Evolutionary conservation across 2,888 invertebrate genomes (phyloP), one percentile per base, ranked within the genome.

Genomic region (Monoplex corrugatus): DNA sequence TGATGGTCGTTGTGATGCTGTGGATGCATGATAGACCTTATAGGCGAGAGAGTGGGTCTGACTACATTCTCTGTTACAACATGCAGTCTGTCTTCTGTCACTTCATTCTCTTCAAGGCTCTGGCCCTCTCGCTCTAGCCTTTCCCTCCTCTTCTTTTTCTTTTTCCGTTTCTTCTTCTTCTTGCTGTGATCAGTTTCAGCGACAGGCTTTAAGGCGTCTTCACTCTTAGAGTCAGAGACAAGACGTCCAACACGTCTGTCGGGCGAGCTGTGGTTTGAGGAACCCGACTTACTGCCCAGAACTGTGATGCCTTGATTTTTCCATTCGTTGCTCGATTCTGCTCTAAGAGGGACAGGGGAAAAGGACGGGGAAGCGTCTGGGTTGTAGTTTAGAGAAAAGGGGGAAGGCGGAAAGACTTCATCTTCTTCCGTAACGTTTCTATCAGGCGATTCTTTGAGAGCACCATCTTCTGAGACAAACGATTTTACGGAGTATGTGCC

Each of bases 1-100:
- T 87, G 80, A 80, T 80, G 75, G 10, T 80, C 78, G 23, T 43
- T 35, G 38, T 87, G 87, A 45, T 87, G 87, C 43, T 80, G 87
- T 45, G n/a, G 87, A 80, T 80, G 57, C 45, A 40, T 75, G 87
- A 40, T 8, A 40, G 28, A 43, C 78, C 78, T 80, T 28, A 43
- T 28, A 28, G 32, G 43, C 23, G 78, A 40, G 40, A 1, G 40
- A 38, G 32, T 40, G n/a, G 68, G 57, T 84, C 32, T 28, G 13
- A 72, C 28, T 6, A 16, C 57, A 19, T 72, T 13, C 6, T n/a
- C 72, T 19, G 10, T n/a, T 28, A 19, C 72, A 19, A 6, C 72
- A 13, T 57, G 57, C 23, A 23, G 23, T 57, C 57, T 57, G 13
- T 13, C 57, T 57, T 13, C 35, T 10, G 28, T n/a, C 84, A 6